Base-by-base conservation (phyloP, 1,140 invertebrate genomes). In the Meloidogyne floridensis region DNA sequence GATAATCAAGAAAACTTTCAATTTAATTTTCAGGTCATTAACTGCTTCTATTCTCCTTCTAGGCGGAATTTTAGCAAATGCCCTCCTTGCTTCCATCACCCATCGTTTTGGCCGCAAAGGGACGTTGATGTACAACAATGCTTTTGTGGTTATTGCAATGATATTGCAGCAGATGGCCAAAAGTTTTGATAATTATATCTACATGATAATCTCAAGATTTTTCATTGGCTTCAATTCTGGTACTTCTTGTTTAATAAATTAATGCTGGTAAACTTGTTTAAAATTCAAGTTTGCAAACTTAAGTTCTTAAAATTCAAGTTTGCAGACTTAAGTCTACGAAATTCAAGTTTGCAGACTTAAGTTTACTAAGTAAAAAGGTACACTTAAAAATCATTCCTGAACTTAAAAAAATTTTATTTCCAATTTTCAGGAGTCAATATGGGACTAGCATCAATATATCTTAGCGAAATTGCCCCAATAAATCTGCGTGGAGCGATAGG, bases 11-110 rank as follows among this genome's bases (percentile, higher is more conserved):
- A 2, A 5, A 15, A 15, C 0, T 59, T 59, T 15, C 3, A 3
- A 3, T 59, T 59, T 59, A 3, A 59, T 32, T 32, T 32, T 32
- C 11, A 59, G 56, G 56, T 59, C 56, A 59, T 3, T 59, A 13
- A 59, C 56, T 59, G 56, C 11, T 13, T 15, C 11, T 59, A 59
- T 59, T 59, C 56, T 59, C 13, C 56, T 59, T 15, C 4, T 59
- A 59, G 56, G 56, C 13, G 56, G 56, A 59, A 59, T 59, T 59
- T 59, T 59, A 59, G 56, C 56, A 59, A 59, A 59, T 59, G 56
- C 56, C 13, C 56, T 59, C 15, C 56, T 59, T 10, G 13, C 11
- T 13, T 59, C 56, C 3, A 59, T 59, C 15, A 59, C 56, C 56
- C 11, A 59, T 59, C 56, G 56, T 59, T 59, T 59, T 59, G 56